Base-by-base conservation (phyloP, 2,888 invertebrate genomes). In the Aproaerema taeniolella region DNA sequence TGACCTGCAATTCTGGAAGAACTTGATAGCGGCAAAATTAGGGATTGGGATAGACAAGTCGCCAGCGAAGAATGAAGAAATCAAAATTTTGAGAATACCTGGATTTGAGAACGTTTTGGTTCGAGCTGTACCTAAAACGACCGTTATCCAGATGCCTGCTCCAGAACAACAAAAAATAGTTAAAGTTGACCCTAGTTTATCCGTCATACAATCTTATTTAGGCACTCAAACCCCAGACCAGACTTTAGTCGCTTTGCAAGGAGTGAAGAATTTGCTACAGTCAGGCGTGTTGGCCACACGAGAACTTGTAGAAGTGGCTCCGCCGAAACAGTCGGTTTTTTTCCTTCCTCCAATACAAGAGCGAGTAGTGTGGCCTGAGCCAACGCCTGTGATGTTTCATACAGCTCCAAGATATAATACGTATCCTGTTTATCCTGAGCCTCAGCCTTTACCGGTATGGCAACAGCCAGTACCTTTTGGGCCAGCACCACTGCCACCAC, bases 51-150 rank as follows among this genome's bases (percentile, higher is more conserved):
- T 17, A 5, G 10, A 12, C 29, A 30, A 17, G 20, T 30, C 37
- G 4, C 7, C n/a, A 5, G 30, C 13, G 3, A 13, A 17, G 7
- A 37, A 40, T 1, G 31, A 39, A 31, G 47, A 50, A 15, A 35
- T 43, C 20, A 53, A 51, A 30, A 41, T 66, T 2, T 66, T 58
- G 32, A 42, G 42, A 29, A 35, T 68, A 14, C 64, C 67, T 28
- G 64, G 63, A 0, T 47, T 48, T 32, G 50, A 65, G 5, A 45
- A 66, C 7, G 36, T 64, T 13, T 20, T 63, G 2, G 39, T 71
- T 1, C 61, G 58, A 52, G 52, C 58, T n/a, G 45, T 44, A 12
- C 52, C 52, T 7, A 54, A 50, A 37, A 20, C 37, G 14, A 13
- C 15, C 2, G 36, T 14, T 29, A 43, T 33, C 2, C 15, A 49